Conservation (phyloP, 2,113 vertebrate species). For the Carassius carassius region DNA sequence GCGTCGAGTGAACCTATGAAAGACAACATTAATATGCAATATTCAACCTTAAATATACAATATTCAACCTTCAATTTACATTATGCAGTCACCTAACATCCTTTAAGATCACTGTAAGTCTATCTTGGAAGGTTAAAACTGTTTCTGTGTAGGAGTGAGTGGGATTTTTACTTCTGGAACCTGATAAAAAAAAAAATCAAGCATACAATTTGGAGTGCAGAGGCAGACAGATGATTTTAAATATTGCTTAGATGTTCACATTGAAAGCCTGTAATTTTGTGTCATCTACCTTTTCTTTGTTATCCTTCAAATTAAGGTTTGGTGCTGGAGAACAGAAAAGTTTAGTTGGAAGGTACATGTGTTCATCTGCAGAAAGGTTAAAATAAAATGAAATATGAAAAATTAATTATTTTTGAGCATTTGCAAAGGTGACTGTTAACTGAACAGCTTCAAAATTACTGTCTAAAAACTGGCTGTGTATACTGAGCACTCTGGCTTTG, state of each 20-base stretch:
- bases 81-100: too few relatives aligned
- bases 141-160: neutral
- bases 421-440: neutral
- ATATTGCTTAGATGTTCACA: neutral
- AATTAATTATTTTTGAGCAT: neutral
- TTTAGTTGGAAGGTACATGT: slow-evolving; percentile 89
- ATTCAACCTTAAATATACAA: too few relatives aligned
- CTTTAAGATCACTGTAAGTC: too few relatives aligned
- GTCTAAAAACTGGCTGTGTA: slow-evolving; percentile 77
- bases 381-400: neutral
- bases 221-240: neutral
- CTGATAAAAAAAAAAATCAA: neutral
- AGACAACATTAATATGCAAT: too few relatives aligned
- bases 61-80: too few relatives aligned
- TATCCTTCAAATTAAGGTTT: slow-evolving; percentile 77
- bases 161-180: neutral
- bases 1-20: too few relatives aligned
- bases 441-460: slow-evolving; percentile 60
- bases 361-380: slow-evolving; percentile 77
- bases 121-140: neutral
- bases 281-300: slow-evolving; percentile 47
- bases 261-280: neutral
- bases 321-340: slow-evolving; percentile 80
- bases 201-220: neutral
- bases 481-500: slow-evolving; percentile 85